Base-by-base conservation (phyloP, 2,113 vertebrate species). In the Tonatia bakeri region DNA sequence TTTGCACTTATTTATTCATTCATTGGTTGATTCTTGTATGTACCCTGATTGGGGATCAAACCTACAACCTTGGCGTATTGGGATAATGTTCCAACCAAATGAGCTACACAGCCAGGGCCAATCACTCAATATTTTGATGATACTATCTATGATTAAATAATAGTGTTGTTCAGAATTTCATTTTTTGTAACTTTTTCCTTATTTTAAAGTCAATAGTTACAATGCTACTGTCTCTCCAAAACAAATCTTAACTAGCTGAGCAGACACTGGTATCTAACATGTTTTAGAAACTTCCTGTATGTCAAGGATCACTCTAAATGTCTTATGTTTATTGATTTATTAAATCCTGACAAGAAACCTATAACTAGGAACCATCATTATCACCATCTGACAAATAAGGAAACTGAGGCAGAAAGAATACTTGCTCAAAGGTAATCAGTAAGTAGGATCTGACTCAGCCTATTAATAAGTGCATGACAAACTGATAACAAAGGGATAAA, bases 81-180 rank as follows among this genome's bases (percentile, higher is more conserved):
- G 61, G 13, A 31, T 64, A 61, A 61, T 10, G 22, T 61, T 61
- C 59, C 13, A 61, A 61, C 28, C 61, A 64, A 64, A 28, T 31
- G 28, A 31, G 61, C 61, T 64, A 64, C 28, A 31, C 61, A 64
- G 26, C 28, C 61, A 64, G 61, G 12, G 28, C 61, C 12, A 95
- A 95, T 52, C 95, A 64, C 3, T 90, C 22, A 43, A 31, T 65
- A n/a, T 70, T 47, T 81, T 94, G 91, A 70, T 82, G 76, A 86
- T 86, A 79, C 28, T 77, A 88, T 70, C 40, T 31, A 36, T 72
- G 19, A 84, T 79, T 75, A 85, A 16, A 73, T 72, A 87, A 86
- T 33, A 89, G 43, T 69, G 14, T 31, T 70, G 15, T 69, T 90
- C 50, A 80, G 16, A 95, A 65, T 80, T 87, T 95, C 10, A 77